Percentiles rank a stretch among this genome's conserved stretches.
Conservation (phyloP, 2,797 vertebrate genomes). For the Myotis daubentonii region DNA sequence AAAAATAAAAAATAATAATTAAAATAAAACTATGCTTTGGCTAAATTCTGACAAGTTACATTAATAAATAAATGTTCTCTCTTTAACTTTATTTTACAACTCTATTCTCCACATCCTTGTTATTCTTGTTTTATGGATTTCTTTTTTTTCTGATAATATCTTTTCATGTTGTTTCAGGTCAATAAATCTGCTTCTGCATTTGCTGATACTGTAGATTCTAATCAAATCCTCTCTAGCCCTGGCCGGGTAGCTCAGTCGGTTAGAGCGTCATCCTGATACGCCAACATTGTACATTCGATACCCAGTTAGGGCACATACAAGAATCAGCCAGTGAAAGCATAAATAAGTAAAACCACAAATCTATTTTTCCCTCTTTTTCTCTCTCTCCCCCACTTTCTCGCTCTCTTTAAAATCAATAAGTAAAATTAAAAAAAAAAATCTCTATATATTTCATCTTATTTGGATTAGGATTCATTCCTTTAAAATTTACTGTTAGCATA, state of each 20-base stretch:
- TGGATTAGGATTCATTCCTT: constrained; percentile 16
- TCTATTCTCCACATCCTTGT: not conserved
- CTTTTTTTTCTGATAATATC: constrained; percentile 6
- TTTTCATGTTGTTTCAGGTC: constrained; percentile 25
- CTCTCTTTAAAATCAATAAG: not conserved
- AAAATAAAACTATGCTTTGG: not conserved
- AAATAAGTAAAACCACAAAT: not conserved
- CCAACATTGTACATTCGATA: not conserved
- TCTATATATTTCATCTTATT: constrained; percentile 39
- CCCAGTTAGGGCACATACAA: not conserved
- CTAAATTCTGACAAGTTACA: constrained; percentile 49
- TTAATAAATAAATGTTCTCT: not conserved
- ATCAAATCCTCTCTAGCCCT: not conserved
- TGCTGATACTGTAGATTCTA: constrained; percentile 22
- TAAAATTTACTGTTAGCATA: constrained; percentile 27
- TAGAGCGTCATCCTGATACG: not conserved
- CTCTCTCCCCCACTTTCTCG: not conserved
- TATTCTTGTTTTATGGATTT: constrained; percentile 20
- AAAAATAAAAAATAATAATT: not conserved
- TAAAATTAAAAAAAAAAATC: not conserved
- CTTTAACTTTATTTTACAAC: constrained; percentile 35
- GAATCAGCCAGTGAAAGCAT: not conserved
- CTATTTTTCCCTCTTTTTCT: not conserved
- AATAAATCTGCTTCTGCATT: not conserved
- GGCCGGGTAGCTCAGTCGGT: not conserved